Percentiles rank a stretch among this genome's conserved stretches.
Evolutionary conservation across 2,113 vertebrate species (phyloP).

Genomic region (Peromyscus californicus): DNA sequence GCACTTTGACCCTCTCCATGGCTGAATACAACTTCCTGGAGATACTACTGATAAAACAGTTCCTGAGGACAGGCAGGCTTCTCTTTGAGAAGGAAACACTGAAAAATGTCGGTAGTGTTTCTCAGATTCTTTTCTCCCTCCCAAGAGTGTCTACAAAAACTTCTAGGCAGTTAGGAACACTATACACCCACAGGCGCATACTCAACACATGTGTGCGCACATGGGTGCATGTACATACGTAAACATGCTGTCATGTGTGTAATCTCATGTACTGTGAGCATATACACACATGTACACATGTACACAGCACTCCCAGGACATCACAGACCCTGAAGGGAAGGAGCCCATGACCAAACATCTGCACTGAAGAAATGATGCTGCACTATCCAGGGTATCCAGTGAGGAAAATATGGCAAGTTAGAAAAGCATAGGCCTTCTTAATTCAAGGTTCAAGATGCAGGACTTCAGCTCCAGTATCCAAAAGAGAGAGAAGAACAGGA

Average conservation of each 20-base stretch:
- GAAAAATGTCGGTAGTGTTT: not conserved
- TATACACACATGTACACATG: too few relatives aligned
- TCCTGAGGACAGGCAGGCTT: not conserved
- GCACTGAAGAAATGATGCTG: accelerated
- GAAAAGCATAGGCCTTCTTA: not conserved
- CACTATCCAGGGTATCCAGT: not conserved
- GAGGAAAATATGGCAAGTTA: not conserved
- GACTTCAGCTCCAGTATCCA: not conserved
- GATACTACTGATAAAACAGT: not conserved
- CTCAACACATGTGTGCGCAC: not conserved
- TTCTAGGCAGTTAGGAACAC: not conserved
- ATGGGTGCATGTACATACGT: not conserved
- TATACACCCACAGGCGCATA: too few relatives aligned
- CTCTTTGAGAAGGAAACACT: constrained; percentile 32
- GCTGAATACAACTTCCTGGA: not conserved
- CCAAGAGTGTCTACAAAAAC: not conserved
- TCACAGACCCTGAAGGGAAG: not conserved
- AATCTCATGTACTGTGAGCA: not conserved
- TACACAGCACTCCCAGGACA: not conserved
- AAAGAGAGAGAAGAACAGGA: not conserved
- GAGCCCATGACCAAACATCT: too few relatives aligned
- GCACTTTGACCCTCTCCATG: accelerated
- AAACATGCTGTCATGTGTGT: not conserved
- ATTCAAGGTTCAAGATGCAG: not conserved
- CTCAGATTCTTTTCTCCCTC: not conserved